Evolutionary conservation across 2,888 invertebrate species (phyloP).

Genomic region (Tipula vernalis): DNA sequence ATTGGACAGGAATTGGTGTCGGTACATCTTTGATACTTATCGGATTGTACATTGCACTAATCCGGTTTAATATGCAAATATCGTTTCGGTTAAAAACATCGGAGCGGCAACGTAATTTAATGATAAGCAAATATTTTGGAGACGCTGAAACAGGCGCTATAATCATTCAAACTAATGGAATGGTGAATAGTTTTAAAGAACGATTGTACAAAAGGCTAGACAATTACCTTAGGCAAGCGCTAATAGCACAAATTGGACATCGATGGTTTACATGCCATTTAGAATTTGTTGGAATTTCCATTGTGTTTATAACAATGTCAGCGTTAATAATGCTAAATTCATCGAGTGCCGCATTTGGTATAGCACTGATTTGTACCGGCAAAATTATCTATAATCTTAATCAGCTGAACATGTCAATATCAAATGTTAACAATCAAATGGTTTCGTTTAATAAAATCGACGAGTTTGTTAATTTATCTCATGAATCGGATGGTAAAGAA

Average conservation of each 20-base stretch:
- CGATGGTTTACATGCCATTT: background rate
- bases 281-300: background rate
- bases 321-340: background rate
- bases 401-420: background rate
- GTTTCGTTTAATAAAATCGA: background rate
- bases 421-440: background rate
- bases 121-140: background rate
- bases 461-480: background rate
- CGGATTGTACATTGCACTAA: background rate
- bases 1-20: background rate
- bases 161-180: background rate
- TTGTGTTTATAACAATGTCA: background rate
- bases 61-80: background rate
- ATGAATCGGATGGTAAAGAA: background rate
- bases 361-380: background rate
- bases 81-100: background rate
- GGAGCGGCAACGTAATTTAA: background rate
- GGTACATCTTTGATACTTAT: background rate
- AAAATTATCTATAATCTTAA: background rate
- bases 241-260: background rate
- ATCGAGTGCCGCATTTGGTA: background rate
- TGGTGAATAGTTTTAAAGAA: background rate
- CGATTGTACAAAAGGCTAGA: background rate
- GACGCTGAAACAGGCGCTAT: background rate
- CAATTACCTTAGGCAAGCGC: background rate